Evolutionary conservation across 1,140 invertebrate species (phyloP), one percentile per base, ranked within the genome.

Genomic region (Marisa cornuarietis): DNA sequence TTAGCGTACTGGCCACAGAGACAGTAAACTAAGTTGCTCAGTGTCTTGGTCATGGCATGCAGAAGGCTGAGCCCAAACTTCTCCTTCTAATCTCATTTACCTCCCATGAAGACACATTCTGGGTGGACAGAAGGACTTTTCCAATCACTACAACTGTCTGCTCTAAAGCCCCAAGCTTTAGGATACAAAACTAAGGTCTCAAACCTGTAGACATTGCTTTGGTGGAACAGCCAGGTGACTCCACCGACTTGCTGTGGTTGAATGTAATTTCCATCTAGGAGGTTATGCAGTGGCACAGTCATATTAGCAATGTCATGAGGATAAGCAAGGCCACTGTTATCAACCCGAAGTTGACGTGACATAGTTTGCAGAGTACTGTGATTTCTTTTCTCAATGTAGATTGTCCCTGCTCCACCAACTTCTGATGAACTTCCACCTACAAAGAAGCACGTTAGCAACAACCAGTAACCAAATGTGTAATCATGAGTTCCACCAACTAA

Each of bases 381-480:
- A 71, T 82, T 76, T 58, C 65, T 79, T 3, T 80, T 76, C 68
- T 87, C 87, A 16, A 83, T 73, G 78, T 86, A 88, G 4, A 83
- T 71, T 24, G 87, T 87, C 16, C 87, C 87, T 63, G 87, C 86
- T 26, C 87, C 87, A 6, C 87, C 87, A n/a, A 81, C 82, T 68
- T 88, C 87, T 71, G 80, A 85, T 20, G 63, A 68, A 74, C 86
- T 86, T 14, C 78, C 77, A 68, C 87, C 87, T 87, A 52, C 13
- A 82, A 62, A 22, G 63, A 49, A 49, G 42, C 42, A 68, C 31
- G 49, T 24, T 71, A 77, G 20, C 58, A 80, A 22, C 13, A 66
- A 51, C 31, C 18, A 42, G 11, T 18, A 58, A 58, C 54, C 54
- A 58, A 58, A 42, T 42, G 31, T 42, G 31, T 42, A 42, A 42